These are phyloP conservation scores for Dendrocopos noguchii DNA, from an alignment of 2,113 vertebrate genomes.

Conservation along the genomic window DNA sequence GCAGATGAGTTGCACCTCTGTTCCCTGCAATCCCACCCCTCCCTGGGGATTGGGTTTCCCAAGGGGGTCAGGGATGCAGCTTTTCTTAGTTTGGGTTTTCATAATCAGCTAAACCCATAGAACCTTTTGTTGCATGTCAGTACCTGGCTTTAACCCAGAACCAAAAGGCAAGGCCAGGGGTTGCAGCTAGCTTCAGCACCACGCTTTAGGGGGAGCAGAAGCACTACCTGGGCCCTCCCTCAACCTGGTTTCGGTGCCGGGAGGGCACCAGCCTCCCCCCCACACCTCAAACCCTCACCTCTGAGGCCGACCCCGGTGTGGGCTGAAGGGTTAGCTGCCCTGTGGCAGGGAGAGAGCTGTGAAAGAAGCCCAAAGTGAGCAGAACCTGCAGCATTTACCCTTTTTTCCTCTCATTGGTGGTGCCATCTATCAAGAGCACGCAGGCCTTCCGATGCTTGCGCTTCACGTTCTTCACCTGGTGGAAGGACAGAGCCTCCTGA, in stretches of 20 bases:
- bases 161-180: no score
- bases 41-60: background rate
- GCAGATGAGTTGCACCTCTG: background rate
- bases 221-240: no score
- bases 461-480: constrained; percentile 87
- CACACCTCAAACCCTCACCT: background rate
- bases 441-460: constrained; percentile 83
- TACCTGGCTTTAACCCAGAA: no score
- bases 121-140: background rate
- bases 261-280: background rate
- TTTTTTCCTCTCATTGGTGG: constrained; percentile 71
- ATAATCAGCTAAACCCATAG: background rate
- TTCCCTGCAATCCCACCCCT: background rate
- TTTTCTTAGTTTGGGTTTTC: background rate
- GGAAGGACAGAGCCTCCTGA: background rate
- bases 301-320: no score
- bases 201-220: no score
- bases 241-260: no score
- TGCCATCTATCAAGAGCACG: constrained; percentile 84
- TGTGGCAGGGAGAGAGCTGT: background rate
- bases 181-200: no score
- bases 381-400: constrained; percentile 74
- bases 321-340: background rate
- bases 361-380: fast-evolving
- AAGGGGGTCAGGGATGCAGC: background rate